Evolutionary conservation across 2,888 invertebrate genomes (phyloP), one percentile per base, ranked within the genome.

Genomic region (Volucella inanis): DNA sequence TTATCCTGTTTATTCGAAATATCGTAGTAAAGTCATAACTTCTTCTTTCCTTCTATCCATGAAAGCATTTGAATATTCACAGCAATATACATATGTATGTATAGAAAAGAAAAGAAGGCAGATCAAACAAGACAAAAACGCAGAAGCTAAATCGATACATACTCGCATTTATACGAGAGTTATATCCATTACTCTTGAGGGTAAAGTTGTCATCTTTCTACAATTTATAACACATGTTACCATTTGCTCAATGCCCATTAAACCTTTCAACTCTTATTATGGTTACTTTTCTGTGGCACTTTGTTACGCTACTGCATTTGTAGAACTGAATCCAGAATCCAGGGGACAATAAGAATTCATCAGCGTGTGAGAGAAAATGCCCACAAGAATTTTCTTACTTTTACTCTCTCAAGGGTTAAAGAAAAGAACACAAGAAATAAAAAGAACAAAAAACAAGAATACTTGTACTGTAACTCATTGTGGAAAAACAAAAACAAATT

Each of bases 151-250:
- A 76, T 76, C 76, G 61, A 76, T 68, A 68, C 47, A 61, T 76
- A 31, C 31, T 31, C 31, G 31, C 31, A 52, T 67, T 61, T 68
- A 57, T 39, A 67, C 10, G 12, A 55, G 31, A 31, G 31, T 22
- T 41, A 14, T 45, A 71, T 72, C 71, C 71, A 59, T 59, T 50
- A 61, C 68, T 38, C 14, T 22, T 43, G 38, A 18, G 49, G 41
- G 12, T 11, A 10, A n/a, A 50, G 45, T 22, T 55, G 62, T 78
- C 74, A 68, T 64, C 49, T 64, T 74, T 22, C 62, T 45, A 18
- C 38, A 78, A 74, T 83, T 68, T 70, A 78, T 59, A 83, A 78
- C 78, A 83, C 68, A 83, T 83, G 83, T 70, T 74, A 70, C 57
- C 68, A 83, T 83, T 79, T 83, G 49, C 50, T 55, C 62, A 82